These are phyloP conservation scores for Lacerta viridis DNA, from an alignment of 2,797 vertebrate genomes.

Conservation along the genomic window DNA sequence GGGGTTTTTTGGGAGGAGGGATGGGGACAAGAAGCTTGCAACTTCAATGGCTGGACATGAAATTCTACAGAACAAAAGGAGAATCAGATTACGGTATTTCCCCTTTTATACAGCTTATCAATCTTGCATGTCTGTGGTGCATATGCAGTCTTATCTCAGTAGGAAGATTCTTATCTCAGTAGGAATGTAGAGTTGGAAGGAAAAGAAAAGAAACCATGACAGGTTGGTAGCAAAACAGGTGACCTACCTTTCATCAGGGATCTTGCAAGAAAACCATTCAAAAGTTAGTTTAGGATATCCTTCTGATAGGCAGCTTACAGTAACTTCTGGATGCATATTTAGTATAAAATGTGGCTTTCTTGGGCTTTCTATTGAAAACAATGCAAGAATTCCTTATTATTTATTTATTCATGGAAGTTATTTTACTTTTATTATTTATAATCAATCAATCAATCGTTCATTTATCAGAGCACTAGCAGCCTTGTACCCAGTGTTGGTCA, in stretches of 20 bases:
- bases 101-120: background rate
- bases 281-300: conserved; percentile 82
- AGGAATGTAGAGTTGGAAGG: conserved; percentile 1
- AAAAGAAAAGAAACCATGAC: background rate
- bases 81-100: background rate
- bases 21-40: background rate
- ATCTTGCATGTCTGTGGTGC: background rate
- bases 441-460: background rate
- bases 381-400: conserved; percentile 16
- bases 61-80: background rate
- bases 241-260: conserved; percentile 76
- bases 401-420: background rate
- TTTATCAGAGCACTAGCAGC: too few species aligned
- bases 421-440: background rate
- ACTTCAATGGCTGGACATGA: rapidly evolving
- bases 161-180: conserved; percentile 13
- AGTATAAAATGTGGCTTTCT: conserved; percentile 79
- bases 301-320: conserved; percentile 81
- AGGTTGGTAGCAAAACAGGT: background rate
- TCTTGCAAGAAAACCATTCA: conserved; percentile 79
- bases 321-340: conserved; percentile 51
- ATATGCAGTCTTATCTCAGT: background rate
- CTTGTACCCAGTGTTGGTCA: too few species aligned
- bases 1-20: too few species aligned
- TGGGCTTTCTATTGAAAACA: conserved; percentile 72